Evolutionary conservation across 2,797 vertebrate species (phyloP).

Genomic region (Gambusia yucatana): DNA sequence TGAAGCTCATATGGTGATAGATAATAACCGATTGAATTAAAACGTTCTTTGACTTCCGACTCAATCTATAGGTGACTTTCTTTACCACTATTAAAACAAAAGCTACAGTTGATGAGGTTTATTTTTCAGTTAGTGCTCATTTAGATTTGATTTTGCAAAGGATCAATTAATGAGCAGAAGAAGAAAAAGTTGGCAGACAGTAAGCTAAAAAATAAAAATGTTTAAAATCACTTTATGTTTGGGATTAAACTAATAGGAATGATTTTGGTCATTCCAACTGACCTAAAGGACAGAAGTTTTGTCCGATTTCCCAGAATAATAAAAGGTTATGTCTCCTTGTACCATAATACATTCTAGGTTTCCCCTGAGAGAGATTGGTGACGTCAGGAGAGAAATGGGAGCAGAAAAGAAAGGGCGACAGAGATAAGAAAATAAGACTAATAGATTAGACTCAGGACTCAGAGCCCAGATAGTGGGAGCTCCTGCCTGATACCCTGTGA

Average conservation of each 20-base stretch:
- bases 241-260: background rate
- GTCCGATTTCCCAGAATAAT: background rate
- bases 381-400: slow-evolving; percentile 19
- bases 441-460: slow-evolving; percentile 56
- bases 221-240: background rate
- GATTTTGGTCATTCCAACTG: background rate
- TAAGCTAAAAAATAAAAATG: background rate
- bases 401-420: slow-evolving; percentile 12
- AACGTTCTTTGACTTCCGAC: background rate
- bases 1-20: background rate
- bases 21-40: background rate
- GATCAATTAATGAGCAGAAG: background rate
- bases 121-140: background rate
- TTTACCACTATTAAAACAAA: background rate
- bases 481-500: slow-evolving; percentile 29
- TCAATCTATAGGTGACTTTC: no score
- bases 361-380: background rate
- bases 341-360: background rate
- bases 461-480: slow-evolving; percentile 32
- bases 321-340: background rate
- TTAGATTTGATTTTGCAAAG: background rate
- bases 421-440: slow-evolving; percentile 48
- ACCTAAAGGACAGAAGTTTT: background rate
- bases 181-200: no score
- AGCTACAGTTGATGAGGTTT: background rate